These are phyloP conservation scores for Uromys caudimaculatus DNA, from an alignment of 2,797 vertebrate species.

Conservation along the genomic window DNA sequence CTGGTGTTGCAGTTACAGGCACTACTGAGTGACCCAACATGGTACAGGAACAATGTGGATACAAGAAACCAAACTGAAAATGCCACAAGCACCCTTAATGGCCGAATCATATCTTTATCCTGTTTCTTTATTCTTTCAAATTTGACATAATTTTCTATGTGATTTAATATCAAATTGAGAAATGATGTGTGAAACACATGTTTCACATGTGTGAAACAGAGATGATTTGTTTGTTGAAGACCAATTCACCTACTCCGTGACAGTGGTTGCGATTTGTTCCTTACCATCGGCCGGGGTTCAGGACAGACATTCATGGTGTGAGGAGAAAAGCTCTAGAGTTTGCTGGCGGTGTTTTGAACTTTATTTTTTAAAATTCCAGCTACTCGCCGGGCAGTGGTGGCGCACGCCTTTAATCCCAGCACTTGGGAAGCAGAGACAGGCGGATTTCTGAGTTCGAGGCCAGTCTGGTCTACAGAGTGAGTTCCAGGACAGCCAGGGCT, in stretches of 20 bases:
- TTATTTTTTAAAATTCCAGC: neutral
- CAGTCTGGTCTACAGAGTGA: too few species aligned
- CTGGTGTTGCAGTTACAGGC: neutral
- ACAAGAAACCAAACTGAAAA: neutral
- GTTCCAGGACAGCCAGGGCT: too few species aligned
- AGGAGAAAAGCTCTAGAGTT: neutral
- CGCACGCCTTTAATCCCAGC: too few species aligned
- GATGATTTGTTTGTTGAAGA: neutral
- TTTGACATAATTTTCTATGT: neutral
- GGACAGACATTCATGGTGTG: neutral
- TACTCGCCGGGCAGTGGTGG: too few species aligned
- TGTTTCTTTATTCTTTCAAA: slow-evolving; percentile 15
- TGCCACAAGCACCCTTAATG: neutral
- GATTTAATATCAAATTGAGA: slow-evolving; percentile 23
- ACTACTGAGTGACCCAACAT: too few species aligned
- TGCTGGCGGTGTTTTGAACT: neutral
- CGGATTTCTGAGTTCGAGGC: too few species aligned
- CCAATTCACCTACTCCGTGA: neutral
- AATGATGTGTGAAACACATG: too few species aligned
- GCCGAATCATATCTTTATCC: neutral
- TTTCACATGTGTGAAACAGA: too few species aligned
- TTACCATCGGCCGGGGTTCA: neutral
- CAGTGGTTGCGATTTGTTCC: neutral
- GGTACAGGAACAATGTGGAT: neutral
- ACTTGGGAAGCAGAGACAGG: too few species aligned